phyloP scores from a whole-genome alignment of 2,113 vertebrate species.

The Odocoileus hemionus region DNA sequence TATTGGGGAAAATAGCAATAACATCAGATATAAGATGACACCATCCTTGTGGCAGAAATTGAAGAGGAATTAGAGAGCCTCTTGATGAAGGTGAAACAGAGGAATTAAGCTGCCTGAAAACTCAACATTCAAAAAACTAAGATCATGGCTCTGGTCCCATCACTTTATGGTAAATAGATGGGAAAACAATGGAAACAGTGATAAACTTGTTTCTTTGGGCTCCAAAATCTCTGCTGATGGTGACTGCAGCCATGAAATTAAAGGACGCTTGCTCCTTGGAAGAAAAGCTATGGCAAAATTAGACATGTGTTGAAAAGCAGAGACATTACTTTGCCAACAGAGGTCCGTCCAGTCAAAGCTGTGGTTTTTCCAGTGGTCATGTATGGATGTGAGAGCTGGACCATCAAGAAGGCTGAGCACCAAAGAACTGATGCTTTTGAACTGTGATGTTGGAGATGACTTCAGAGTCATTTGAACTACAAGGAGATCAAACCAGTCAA shows the following conservation, averaged over 20 bases:
- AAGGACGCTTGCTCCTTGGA: background rate
- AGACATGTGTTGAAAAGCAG: background rate
- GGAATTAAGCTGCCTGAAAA: background rate
- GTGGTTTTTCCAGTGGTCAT: background rate
- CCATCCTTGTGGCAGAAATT: background rate
- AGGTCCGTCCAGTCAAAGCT: background rate
- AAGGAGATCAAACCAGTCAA: background rate
- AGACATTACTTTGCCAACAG: background rate
- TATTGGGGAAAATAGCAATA: background rate
- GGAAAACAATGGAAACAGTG: background rate
- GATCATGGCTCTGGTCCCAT: background rate
- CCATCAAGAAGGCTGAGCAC: background rate
- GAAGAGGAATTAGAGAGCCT: background rate
- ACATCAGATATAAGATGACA: background rate
- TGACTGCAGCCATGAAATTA: background rate
- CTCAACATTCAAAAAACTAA: background rate
- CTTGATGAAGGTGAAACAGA: background rate
- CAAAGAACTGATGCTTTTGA: background rate
- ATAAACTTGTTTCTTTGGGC: accelerated
- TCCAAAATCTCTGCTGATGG: background rate
- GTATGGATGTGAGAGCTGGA: background rate
- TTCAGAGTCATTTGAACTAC: background rate
- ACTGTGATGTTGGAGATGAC: background rate
- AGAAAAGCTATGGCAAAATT: background rate
- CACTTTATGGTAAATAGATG: background rate